Percentiles rank a stretch among this genome's conserved stretches.
These are phyloP conservation scores for Hiodon alosoides DNA, from an alignment of 2,113 vertebrate genomes.

Conservation along the genomic window DNA sequence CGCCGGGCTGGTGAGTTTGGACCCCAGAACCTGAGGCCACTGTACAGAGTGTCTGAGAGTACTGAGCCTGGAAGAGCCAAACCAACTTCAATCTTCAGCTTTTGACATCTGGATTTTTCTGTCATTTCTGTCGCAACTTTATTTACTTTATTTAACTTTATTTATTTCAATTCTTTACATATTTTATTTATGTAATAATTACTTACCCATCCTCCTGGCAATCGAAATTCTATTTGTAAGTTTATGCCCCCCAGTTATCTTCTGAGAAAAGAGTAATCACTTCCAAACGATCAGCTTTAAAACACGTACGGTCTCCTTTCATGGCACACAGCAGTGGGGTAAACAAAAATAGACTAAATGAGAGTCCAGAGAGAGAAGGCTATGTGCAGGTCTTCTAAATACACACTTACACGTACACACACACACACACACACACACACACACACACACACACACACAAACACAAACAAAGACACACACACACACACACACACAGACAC, in stretches of 20 bases:
- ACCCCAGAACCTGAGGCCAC: not conserved
- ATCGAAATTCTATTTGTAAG: constrained; percentile 50
- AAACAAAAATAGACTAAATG: constrained; percentile 36
- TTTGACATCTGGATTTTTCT: too few relatives aligned
- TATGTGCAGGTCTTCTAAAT: not conserved
- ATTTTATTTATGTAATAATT: constrained; percentile 32
- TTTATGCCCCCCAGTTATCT: constrained; percentile 54
- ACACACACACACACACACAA: not conserved
- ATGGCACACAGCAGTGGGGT: constrained; percentile 36
- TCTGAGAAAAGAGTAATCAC: constrained; percentile 56
- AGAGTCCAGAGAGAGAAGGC: constrained; percentile 24
- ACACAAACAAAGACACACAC: not conserved
- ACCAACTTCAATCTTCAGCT: too few relatives aligned
- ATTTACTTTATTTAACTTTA: too few relatives aligned
- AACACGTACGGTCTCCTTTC: constrained; percentile 35
- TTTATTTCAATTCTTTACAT: not conserved
- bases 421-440: constrained; percentile 7
- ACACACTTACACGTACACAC: not conserved
- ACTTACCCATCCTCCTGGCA: constrained; percentile 29
- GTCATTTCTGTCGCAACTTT: not conserved
- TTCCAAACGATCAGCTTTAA: constrained; percentile 52
- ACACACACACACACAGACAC: not conserved
- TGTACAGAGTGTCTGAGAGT: not conserved
- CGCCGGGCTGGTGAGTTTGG: not conserved
- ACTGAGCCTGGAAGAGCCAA: not conserved